Evolutionary conservation across 2,888 invertebrate genomes (phyloP).

Genomic region (Acanthococcus lagerstroemiae): DNA sequence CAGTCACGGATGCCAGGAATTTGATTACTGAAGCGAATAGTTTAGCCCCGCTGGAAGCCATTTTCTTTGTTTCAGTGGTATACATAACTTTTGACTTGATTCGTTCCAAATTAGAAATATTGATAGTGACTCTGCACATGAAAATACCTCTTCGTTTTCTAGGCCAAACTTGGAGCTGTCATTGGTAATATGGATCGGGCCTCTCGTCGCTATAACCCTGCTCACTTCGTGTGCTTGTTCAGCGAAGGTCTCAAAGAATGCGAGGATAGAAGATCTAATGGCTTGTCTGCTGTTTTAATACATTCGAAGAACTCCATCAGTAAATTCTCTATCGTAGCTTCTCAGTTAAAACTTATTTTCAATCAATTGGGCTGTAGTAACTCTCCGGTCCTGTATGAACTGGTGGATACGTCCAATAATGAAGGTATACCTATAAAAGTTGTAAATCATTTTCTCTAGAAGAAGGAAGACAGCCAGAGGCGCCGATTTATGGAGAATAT

Average conservation of each 20-base stretch:
- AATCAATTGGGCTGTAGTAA: not conserved
- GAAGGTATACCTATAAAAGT: too few relatives aligned
- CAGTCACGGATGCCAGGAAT: conserved; percentile 6
- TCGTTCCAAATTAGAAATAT: too few relatives aligned
- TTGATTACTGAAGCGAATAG: conserved; percentile 18
- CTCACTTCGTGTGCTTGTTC: conserved; percentile 4
- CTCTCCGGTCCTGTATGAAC: not conserved
- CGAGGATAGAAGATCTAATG: conserved; percentile 3
- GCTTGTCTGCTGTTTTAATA: conserved; percentile 1
- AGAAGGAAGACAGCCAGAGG: too few relatives aligned
- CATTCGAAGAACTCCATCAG: not conserved
- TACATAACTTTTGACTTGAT: too few relatives aligned
- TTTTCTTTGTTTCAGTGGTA: conserved; percentile 23
- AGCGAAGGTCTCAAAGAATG: conserved; percentile 22
- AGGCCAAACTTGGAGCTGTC: not conserved
- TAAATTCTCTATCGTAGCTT: not conserved
- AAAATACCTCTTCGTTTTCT: not conserved
- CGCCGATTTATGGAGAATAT: too few relatives aligned
- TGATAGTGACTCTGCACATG: not conserved
- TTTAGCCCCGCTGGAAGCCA: conserved; percentile 18
- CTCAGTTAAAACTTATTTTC: not conserved
- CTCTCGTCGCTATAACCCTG: not conserved
- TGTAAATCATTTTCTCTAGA: too few relatives aligned
- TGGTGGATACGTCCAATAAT: too few relatives aligned
- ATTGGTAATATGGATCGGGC: conserved; percentile 4